Base-by-base conservation (phyloP, 2,113 vertebrate species). In the Dolichotis patagonum region DNA sequence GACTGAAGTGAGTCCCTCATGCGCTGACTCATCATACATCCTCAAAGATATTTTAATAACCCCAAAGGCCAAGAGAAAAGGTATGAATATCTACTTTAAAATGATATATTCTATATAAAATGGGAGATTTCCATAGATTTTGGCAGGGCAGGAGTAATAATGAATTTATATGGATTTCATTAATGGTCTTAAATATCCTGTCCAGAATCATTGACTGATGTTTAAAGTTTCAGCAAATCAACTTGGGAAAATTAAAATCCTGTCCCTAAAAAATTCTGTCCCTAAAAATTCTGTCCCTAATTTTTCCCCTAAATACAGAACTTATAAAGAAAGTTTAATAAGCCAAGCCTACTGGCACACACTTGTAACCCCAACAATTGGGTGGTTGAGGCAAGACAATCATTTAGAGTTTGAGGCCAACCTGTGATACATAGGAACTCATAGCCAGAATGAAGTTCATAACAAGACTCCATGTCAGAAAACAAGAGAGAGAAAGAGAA, bases 231-330 rank as follows among this genome's bases (percentile, higher is more conserved):
- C n/a, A 41, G 28, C 3, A 90, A 93, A 88, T 93, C 54, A 96
- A 69, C 46, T 89, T 90, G n/a, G 38, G 46, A n/a, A 92, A 90
- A 77, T 58, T 87, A n/a, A n/a, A n/a, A n/a, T n/a, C n/a, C 73
- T 91, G 10, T 69, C 73, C 56, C 20, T 35, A 77, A 14, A n/a
- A 92, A 90, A 77, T 58, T 87, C 73, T 91, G 10, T 69, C 73
- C 56, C 20, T 35, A 52, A n/a, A 92, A 90, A 77, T 58, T 87
- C 73, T 91, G 10, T 69, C 73, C 56, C 20, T 35, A 77, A 14
- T 86, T 75, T 73, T 85, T n/a, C 62, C 32, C 38, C 12, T 24
- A 84, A 41, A 85, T 14, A 49, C 54, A 49, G 35, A 7, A 75
- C 7, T 32, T 35, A 54, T 81, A 49, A 67, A 28, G 30, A 86